Conservation (phyloP, 1,140 invertebrate species). For the Araneus ventricosus region DNA sequence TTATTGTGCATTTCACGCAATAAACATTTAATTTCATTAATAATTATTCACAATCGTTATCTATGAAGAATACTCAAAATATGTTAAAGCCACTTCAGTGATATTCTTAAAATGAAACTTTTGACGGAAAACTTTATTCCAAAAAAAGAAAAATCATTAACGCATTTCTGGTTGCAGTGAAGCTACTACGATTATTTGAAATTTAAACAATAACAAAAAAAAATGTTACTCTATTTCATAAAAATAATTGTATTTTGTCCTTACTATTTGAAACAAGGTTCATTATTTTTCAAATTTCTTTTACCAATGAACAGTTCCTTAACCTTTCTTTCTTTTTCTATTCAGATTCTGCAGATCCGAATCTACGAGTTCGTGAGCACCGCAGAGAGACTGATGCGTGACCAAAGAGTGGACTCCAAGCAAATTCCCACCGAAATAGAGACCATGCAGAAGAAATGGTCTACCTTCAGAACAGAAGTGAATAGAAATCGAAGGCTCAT, state of each 20-base stretch:
- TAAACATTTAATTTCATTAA: too few relatives aligned
- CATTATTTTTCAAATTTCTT: neutral
- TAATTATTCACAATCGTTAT: too few relatives aligned
- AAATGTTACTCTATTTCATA: neutral
- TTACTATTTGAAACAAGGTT: neutral
- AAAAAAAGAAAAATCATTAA: too few relatives aligned
- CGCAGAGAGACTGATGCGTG: constrained; percentile 84
- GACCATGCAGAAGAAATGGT: constrained; percentile 87
- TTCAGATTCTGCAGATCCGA: constrained; percentile 86
- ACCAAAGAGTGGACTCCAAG: constrained; percentile 83
- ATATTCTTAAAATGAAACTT: too few relatives aligned
- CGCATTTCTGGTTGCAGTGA: too few relatives aligned
- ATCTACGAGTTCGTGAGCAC: constrained; percentile 87
- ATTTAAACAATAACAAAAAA: too few relatives aligned
- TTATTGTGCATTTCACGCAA: too few relatives aligned
- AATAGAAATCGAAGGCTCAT: constrained; percentile 84
- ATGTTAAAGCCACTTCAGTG: too few relatives aligned
- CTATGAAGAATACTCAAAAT: too few relatives aligned
- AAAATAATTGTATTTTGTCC: neutral
- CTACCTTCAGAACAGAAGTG: constrained; percentile 86
- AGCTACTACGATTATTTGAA: too few relatives aligned
- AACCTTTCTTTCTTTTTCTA: neutral
- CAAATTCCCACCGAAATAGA: constrained; percentile 85
- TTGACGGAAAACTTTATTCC: too few relatives aligned
- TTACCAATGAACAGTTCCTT: neutral